Evolutionary conservation across 2,113 vertebrate species (phyloP), one percentile per base, ranked within the genome.

Genomic region (Oxygymnocypris stewartii): DNA sequence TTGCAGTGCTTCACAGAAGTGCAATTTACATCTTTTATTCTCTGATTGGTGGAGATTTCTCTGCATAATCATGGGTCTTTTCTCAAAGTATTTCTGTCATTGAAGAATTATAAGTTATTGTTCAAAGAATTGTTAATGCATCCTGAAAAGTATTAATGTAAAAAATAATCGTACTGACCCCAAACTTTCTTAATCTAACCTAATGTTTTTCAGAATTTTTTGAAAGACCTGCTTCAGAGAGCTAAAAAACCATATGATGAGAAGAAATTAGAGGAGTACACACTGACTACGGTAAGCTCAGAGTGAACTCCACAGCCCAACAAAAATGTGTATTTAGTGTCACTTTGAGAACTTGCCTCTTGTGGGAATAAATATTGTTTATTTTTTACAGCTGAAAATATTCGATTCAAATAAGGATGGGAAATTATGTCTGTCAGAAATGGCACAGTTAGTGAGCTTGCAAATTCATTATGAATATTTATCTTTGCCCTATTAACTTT

Each of bases 351-450:
- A 54, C 47, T n/a, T 59, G 6, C 8, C 25, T 2, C 13, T 63
- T 47, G 23, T 42, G 10, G 6, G 18, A 51, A 14, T 61, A 44
- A 83, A 79, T 42, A 44, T 82, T 73, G 12, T 57, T 89, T 31
- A 84, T 54, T 90, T 67, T 59, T 95, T 95, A 90, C 93, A 97
- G 96, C 95, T 97, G 82, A 96, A 96, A 89, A 94, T 97, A 85
- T 97, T 97, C 90, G 96, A 97, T 91, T 95, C 95, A 90, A 96
- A 97, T 91, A 96, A 96, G 42, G 96, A 97, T 84, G 96, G 96
- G 49, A 97, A 97, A 88, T 12, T 97, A 91, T 96, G 97, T 89
- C 94, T 97, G 86, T 95, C 96, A 84, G 96, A 97, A 93, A 95
- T 97, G 95, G 96, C 96, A 86, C 95, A 96, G 96, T 97, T 91